Percentiles rank a stretch among this genome's conserved stretches.
Conservation (phyloP, 2,797 vertebrate species). For the Muraenolepis orangiensis region DNA sequence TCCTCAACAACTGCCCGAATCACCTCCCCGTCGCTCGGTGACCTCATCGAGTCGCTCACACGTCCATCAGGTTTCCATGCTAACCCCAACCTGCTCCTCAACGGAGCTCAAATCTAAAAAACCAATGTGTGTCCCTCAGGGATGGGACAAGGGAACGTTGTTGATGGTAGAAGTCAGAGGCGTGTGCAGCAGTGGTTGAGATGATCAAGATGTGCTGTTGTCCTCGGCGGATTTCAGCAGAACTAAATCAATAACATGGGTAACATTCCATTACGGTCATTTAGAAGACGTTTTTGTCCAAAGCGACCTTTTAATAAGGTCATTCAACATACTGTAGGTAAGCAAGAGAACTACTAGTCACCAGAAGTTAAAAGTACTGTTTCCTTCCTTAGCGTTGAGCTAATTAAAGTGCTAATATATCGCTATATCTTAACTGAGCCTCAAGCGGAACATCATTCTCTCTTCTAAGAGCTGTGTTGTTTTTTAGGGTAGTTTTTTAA, state of each 20-base stretch:
- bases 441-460: not conserved
- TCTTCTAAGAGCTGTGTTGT: not conserved
- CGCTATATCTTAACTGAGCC: not conserved
- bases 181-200: not conserved
- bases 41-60: too few species aligned
- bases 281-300: too few species aligned
- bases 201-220: not conserved
- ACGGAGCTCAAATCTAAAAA: not conserved
- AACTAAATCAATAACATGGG: not conserved
- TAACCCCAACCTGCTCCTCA: not conserved
- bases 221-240: not conserved
- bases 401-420: not conserved
- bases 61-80: too few species aligned
- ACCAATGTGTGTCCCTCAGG: not conserved
- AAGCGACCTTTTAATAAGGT: too few species aligned
- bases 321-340: too few species aligned
- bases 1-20: too few species aligned
- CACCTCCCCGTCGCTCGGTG: too few species aligned
- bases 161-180: not conserved
- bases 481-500: not conserved
- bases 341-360: too few species aligned
- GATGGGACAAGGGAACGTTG: not conserved
- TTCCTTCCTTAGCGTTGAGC: not conserved
- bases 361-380: too few species aligned
- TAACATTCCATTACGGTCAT: too few species aligned